Evolutionary conservation across 2,797 vertebrate genomes (phyloP).

Genomic region (Leptatherina wallacei): DNA sequence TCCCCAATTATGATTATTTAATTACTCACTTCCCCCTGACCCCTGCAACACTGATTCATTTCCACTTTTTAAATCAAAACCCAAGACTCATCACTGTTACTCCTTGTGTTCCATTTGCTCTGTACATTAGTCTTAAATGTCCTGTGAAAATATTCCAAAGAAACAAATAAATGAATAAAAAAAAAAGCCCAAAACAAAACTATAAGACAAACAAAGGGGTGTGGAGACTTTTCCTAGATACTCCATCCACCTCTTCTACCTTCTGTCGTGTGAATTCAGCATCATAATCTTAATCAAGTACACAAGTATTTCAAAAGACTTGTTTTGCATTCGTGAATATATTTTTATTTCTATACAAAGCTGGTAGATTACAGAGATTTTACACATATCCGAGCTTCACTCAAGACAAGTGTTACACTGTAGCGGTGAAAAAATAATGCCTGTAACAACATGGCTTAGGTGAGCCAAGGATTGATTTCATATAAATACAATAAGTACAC

Average conservation of each 20-base stretch:
- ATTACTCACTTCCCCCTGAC: no score
- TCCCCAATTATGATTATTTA: no score
- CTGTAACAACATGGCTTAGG: constrained; percentile 24
- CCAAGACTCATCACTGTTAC: no score
- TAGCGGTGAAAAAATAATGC: constrained; percentile 17
- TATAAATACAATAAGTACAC: constrained; percentile 39
- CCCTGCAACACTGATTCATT: no score
- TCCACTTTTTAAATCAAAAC: no score
- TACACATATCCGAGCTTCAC: constrained; percentile 13
- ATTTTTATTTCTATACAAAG: constrained; percentile 63
- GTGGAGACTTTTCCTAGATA: no score
- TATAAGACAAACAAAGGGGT: background rate
- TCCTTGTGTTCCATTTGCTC: no score
- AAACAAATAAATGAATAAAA: fast-evolving
- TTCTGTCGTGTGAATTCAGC: background rate
- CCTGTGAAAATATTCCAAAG: no score
- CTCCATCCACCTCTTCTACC: no score
- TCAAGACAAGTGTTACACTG: constrained; percentile 10
- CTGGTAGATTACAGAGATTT: constrained; percentile 40
- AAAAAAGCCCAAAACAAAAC: background rate
- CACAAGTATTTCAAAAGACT: constrained; percentile 4
- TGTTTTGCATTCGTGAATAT: constrained; percentile 41
- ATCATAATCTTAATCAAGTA: background rate
- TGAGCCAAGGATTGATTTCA: constrained; percentile 14
- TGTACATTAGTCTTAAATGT: no score